phyloP scores from a whole-genome alignment of 2,797 vertebrate genomes.

The Anas bernieri region DNA sequence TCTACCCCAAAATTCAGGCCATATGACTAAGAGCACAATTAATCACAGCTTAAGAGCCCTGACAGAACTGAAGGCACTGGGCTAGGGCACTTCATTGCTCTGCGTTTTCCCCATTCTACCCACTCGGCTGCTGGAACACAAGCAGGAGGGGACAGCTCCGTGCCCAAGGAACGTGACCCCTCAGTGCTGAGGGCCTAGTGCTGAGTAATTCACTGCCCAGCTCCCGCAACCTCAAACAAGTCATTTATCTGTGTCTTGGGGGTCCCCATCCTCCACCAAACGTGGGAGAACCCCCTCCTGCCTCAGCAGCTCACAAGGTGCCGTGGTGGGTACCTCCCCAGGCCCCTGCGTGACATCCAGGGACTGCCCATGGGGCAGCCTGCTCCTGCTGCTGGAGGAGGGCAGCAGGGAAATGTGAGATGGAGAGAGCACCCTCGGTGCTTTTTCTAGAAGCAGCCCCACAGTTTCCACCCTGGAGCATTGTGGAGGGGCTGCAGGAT shows the following conservation, averaged over 20 bases:
- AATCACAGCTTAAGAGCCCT: neutral
- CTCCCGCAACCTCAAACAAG: neutral
- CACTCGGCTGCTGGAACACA: neutral
- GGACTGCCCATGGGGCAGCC: too few relatives aligned
- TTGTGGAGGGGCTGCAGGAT: neutral
- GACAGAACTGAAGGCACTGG: neutral
- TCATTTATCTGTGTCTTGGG: neutral
- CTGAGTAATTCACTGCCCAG: neutral
- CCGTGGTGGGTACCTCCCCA: fast-evolving
- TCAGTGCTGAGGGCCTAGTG: neutral
- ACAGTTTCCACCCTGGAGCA: neutral
- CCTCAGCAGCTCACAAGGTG: neutral
- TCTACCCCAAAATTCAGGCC: too few relatives aligned
- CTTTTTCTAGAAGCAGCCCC: neutral
- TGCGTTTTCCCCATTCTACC: neutral
- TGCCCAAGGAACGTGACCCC: neutral
- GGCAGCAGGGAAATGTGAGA: neutral
- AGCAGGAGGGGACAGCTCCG: neutral
- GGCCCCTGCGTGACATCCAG: fast-evolving
- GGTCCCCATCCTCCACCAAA: neutral
- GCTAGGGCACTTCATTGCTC: neutral
- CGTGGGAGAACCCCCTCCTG: neutral
- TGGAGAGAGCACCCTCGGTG: neutral
- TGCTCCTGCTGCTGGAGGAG: neutral
- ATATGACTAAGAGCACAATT: too few relatives aligned